Base-by-base conservation (phyloP, 2,888 invertebrate genomes). In the Tetanocera ferruginea region DNA sequence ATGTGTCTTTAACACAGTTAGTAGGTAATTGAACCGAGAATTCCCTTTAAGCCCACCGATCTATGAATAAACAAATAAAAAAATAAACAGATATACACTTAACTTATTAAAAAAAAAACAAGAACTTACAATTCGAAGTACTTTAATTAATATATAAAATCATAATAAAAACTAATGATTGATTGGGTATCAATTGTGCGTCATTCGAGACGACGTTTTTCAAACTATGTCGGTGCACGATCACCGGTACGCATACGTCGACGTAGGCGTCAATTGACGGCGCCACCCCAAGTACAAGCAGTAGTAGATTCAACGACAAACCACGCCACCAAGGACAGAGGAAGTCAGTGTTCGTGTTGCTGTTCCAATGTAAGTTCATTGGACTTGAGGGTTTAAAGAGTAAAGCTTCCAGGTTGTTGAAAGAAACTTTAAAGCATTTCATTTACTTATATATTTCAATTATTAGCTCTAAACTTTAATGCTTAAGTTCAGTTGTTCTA, bases 101-200 rank as follows among this genome's bases (percentile, higher is more conserved):
- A 3, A 31, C 31, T 31, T 31, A 31, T 31, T 31, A 4, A 4
- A 4, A 4, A n/a, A 31, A 3, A 31, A 31, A 31, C 31, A 31
- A 31, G 3, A 31, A 31, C 31, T 31, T 4, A 31, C 31, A 31
- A 11, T 1, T 43, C 11, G 6, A 11, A 11, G 43, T 14, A 43
- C 3, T 43, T 11, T 43, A 43, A 11, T 43, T 11, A 43, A 43
- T 43, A 43, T 3, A 4, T 6, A 14, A 43, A 43, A 43, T n/a
- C n/a, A n/a, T n/a, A n/a, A 11, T 43, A 43, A 43, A 11, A 43
- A 11, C 11, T 78, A 82, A 94, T 94, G 94, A 94, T 94, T 86
- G 94, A 94, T 90, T 94, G 94, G 94, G 94, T 94, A 82, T 94
- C 94, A 80, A 94, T 94, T 84, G 94, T 94, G 80, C 92, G 94